Evolutionary conservation across 2,888 invertebrate genomes (phyloP).

Genomic region (Diarsia brunnea): DNA sequence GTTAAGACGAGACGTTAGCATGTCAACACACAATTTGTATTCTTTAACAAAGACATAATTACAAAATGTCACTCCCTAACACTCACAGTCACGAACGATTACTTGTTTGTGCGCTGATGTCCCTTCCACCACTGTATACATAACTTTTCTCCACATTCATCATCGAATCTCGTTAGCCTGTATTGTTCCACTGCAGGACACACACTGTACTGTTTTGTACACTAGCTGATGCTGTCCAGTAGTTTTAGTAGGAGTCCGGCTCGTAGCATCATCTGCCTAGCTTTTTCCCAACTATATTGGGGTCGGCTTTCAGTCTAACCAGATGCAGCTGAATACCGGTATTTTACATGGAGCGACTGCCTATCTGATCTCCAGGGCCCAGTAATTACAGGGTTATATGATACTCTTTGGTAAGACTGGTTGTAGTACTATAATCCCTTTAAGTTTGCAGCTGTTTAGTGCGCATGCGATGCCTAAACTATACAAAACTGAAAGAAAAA

Average conservation of each 20-base stretch:
- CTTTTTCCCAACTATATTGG: too few species aligned
- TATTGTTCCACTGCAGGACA: neutral
- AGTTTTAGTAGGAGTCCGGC: neutral
- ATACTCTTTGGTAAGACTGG: too few species aligned
- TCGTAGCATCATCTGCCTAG: neutral
- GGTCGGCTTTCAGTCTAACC: too few species aligned
- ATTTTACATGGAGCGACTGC: too few species aligned
- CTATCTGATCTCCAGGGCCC: too few species aligned
- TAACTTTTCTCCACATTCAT: neutral
- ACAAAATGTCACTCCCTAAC: too few species aligned
- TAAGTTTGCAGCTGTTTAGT: too few species aligned
- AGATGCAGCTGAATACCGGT: too few species aligned
- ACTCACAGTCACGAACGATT: too few species aligned
- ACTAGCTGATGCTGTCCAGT: neutral
- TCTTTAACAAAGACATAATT: neutral
- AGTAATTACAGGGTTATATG: too few species aligned
- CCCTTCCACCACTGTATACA: neutral
- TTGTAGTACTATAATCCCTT: neutral
- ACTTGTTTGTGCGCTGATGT: neutral
- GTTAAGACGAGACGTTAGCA: neutral
- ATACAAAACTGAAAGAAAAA: conserved; percentile 18
- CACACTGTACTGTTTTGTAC: neutral
- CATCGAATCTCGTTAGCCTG: neutral
- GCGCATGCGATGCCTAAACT: neutral
- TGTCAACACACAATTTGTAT: neutral